phyloP scores from a whole-genome alignment of 2,113 vertebrate species.

The Pan troglodytes region NHGRI_mPanTro3-v2.1_pri NC_072398.2:41755501-41756000 shows the following conservation, averaged over 20 bases:
- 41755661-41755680: background rate
- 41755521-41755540: background rate
- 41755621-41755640: background rate
- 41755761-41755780: background rate
- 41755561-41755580: slow-evolving; percentile 1
- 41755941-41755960: background rate
- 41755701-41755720: background rate
- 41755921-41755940: background rate
- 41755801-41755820: background rate
- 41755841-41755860: slow-evolving; percentile 52
- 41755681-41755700: slow-evolving; percentile 26
- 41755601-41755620: background rate
- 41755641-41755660: slow-evolving; percentile 39
- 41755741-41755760: background rate
- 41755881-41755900: background rate
- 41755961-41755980: background rate
- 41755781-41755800: background rate
- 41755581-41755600: background rate
- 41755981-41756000: background rate
- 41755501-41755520: background rate
- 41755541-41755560: background rate
- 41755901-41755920: background rate
- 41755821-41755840: slow-evolving; percentile 45
- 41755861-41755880: background rate
- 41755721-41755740: background rate